Percentiles rank a stretch among this genome's conserved stretches.
Evolutionary conservation across 1,140 invertebrate species (phyloP).

Genomic region (Anastrepha ludens): DNA sequence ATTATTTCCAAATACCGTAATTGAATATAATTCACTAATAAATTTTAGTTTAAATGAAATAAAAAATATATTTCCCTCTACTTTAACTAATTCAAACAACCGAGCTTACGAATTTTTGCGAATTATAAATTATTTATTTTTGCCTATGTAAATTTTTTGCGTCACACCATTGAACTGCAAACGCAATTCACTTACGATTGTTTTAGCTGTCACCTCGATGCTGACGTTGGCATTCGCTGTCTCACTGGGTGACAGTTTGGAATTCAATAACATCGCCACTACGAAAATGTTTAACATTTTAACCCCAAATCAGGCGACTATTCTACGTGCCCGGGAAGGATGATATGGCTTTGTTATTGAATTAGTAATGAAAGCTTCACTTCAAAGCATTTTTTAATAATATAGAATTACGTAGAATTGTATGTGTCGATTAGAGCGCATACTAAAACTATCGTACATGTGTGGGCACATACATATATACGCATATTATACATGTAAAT

Average conservation of each 20-base stretch:
- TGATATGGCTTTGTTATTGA: background rate
- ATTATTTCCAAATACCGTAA: too few species aligned
- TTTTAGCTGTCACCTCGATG: background rate
- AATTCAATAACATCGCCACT: slow-evolving; percentile 37
- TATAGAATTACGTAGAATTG: too few species aligned
- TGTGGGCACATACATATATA: too few species aligned
- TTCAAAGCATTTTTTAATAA: too few species aligned
- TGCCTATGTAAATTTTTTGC: background rate
- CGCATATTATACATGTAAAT: too few species aligned
- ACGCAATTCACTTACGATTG: background rate
- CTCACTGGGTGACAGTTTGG: slow-evolving; percentile 26
- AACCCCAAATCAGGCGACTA: background rate
- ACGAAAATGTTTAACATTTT: slow-evolving; percentile 43
- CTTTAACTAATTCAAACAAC: too few species aligned
- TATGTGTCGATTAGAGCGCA: too few species aligned
- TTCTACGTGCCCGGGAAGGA: background rate
- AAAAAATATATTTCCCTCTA: too few species aligned
- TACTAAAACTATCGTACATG: too few species aligned
- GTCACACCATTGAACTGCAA: background rate
- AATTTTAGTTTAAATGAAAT: too few species aligned
- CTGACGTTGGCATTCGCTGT: background rate
- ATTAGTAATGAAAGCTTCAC: background rate
- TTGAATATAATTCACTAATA: too few species aligned
- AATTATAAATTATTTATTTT: background rate
- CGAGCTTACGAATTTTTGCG: too few species aligned